A percentile compares a stretch with the other conserved stretches of the same genome.
phyloP scores from a whole-genome alignment of 2,888 invertebrate species.

The Himalopsyche tibetana region DNA sequence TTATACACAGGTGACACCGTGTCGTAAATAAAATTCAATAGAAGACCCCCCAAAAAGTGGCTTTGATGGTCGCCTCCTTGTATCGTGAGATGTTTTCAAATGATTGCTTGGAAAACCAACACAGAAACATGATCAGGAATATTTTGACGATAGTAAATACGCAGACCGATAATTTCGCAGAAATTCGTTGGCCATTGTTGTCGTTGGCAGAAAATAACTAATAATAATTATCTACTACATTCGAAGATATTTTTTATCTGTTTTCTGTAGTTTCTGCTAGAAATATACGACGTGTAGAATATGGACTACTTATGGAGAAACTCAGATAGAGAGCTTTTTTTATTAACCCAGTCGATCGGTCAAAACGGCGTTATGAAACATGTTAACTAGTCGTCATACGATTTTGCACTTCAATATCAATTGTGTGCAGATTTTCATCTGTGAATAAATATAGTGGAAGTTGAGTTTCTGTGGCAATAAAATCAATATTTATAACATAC shows the following conservation, averaged over 20 bases:
- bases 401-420: too few relatives aligned
- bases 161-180: conserved; percentile 21
- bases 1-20: conserved; percentile 37
- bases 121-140: conserved; percentile 24
- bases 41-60: conserved; percentile 40
- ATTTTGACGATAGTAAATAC: conserved; percentile 6
- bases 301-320: too few relatives aligned
- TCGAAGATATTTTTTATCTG: neutral
- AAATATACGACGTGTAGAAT: too few relatives aligned
- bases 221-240: neutral
- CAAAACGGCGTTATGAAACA: too few relatives aligned
- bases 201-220: neutral
- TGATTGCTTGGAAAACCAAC: conserved; percentile 37
- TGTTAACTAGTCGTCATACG: too few relatives aligned
- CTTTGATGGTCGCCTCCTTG: conserved; percentile 33
- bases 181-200: conserved; percentile 4
- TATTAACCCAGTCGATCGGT: too few relatives aligned
- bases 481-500: too few relatives aligned
- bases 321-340: too few relatives aligned
- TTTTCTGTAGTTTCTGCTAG: too few relatives aligned
- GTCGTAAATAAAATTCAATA: conserved; percentile 43
- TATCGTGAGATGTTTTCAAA: conserved; percentile 37
- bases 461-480: too few relatives aligned
- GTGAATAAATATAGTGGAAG: too few relatives aligned
- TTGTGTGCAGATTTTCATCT: too few relatives aligned